Evolutionary conservation across 2,797 vertebrate species (phyloP).

Genomic region (Cossypha heuglini): DNA sequence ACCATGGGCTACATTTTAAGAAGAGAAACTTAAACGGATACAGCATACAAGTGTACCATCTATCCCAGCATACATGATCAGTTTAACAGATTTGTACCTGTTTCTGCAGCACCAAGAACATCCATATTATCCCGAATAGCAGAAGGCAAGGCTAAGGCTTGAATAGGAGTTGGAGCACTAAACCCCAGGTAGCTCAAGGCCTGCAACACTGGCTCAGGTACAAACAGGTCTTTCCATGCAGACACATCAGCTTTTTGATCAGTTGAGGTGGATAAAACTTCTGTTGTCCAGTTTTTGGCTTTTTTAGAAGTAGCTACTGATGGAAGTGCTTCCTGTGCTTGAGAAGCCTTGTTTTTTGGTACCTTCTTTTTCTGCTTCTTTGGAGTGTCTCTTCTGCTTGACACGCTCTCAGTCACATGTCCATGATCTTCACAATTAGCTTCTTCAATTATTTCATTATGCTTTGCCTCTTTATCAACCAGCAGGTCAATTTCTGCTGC

Average conservation of each 20-base stretch:
- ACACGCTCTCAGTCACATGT: background rate
- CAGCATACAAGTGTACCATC: too few relatives aligned
- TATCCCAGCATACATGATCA: background rate
- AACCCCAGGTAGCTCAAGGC: slow-evolving; percentile 90
- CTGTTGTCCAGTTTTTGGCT: slow-evolving; percentile 85
- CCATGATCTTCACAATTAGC: background rate
- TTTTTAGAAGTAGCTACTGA: slow-evolving; percentile 66
- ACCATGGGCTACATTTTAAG: background rate
- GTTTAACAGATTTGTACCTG: slow-evolving; percentile 75
- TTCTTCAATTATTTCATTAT: background rate
- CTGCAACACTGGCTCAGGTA: slow-evolving; percentile 84
- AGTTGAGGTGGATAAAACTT: slow-evolving; percentile 52
- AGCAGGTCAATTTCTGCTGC: background rate
- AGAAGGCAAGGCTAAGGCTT: slow-evolving; percentile 87
- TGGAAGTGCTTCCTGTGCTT: background rate
- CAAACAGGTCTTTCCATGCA: slow-evolving; percentile 90
- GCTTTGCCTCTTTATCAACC: background rate
- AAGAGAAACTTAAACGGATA: background rate
- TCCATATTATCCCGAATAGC: slow-evolving; percentile 94
- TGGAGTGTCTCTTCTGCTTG: background rate
- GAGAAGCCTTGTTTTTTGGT: slow-evolving; percentile 17
- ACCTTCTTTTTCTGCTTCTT: slow-evolving; percentile 71
- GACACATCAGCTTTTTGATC: slow-evolving; percentile 80
- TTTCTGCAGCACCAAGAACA: slow-evolving; percentile 94
- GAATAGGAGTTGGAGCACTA: slow-evolving; percentile 90